phyloP scores from a whole-genome alignment of 2,888 invertebrate species.

The Rhyacophila evoluta region DNA sequence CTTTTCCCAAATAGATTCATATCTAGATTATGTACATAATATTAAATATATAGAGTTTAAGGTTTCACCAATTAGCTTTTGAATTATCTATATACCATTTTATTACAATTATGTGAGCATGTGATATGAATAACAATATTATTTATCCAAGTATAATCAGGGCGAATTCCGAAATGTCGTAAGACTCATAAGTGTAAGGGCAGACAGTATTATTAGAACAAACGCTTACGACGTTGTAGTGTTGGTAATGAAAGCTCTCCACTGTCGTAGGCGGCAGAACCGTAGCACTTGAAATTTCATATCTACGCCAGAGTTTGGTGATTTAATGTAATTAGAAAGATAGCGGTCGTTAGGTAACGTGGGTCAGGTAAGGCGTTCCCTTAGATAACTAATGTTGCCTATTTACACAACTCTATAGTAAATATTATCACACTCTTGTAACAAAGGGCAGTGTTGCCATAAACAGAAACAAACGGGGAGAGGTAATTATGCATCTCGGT shows the following conservation, averaged over 20 bases:
- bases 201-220: conserved; percentile 4
- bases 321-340: conserved; percentile 69
- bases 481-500: not conserved
- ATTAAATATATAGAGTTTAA: no score
- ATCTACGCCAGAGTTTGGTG: conserved; percentile 36
- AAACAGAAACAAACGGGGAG: not conserved
- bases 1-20: no score
- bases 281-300: conserved; percentile 24
- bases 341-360: conserved; percentile 59
- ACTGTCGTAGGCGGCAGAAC: not conserved
- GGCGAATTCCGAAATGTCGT: not conserved
- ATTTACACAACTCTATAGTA: conserved; percentile 46
- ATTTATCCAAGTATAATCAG: not conserved
- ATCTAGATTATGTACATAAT: no score
- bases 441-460: not conserved
- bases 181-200: not conserved
- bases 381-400: conserved; percentile 48
- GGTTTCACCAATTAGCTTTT: no score
- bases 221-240: conserved; percentile 19
- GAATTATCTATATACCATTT: no score
- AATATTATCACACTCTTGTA: conserved; percentile 16
- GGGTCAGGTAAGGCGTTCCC: conserved; percentile 39
- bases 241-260: conserved; percentile 7
- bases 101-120: not conserved
- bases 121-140: not conserved